These are phyloP conservation scores for Rynchops niger DNA, from an alignment of 2,113 vertebrate genomes.

Conservation along the genomic window DNA sequence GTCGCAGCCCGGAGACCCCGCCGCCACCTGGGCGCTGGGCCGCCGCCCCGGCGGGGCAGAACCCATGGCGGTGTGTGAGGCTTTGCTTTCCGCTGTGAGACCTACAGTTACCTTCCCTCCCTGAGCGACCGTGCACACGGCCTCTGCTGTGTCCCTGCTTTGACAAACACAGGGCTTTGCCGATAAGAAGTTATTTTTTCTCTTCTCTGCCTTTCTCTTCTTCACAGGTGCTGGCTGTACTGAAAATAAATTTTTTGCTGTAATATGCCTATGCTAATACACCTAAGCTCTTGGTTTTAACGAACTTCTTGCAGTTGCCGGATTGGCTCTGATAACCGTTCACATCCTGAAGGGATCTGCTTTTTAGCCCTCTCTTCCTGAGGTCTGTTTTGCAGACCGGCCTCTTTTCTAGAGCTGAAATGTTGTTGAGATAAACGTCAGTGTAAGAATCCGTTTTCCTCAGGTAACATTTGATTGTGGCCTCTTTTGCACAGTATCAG, in stretches of 20 bases:
- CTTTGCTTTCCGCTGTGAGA: no score
- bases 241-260: neutral
- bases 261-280: rapidly evolving
- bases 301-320: rapidly evolving
- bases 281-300: neutral
- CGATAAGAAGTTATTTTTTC: no score
- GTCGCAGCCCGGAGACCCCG: neutral
- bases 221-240: neutral
- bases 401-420: neutral
- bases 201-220: rapidly evolving
- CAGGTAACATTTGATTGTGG: neutral
- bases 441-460: neutral
- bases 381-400: neutral
- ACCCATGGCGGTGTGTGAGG: rapidly evolving
- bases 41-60: neutral
- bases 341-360: rapidly evolving
- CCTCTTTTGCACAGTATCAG: neutral
- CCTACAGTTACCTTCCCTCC: rapidly evolving
- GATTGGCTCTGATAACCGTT: rapidly evolving
- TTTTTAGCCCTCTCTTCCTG: no score
- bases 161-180: neutral
- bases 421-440: neutral
- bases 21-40: neutral
- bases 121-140: rapidly evolving
- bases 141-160: rapidly evolving